Evolutionary conservation across 2,797 vertebrate species (phyloP).

Genomic region (Schizothorax lantsangensis): DNA sequence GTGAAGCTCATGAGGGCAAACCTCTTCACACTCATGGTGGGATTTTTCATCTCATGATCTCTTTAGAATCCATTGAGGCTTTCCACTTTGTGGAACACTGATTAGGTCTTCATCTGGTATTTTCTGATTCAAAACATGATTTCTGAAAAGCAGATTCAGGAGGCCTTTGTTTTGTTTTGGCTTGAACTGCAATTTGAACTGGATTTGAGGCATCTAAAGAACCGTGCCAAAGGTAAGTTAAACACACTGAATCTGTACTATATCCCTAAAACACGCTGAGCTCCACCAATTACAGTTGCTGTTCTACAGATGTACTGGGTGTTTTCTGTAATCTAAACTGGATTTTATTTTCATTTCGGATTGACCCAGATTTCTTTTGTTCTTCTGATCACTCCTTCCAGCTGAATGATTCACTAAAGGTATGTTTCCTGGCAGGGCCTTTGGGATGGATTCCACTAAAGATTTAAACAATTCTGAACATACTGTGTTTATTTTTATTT

Average conservation of each 20-base stretch:
- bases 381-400: constrained; percentile 64
- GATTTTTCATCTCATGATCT: constrained; percentile 64
- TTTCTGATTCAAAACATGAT: constrained; percentile 33
- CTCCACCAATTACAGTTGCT: constrained; percentile 72
- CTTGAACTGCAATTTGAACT: not conserved
- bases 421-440: constrained; percentile 61
- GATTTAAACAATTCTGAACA: constrained; percentile 24
- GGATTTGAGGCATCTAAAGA: constrained; percentile 30
- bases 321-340: constrained; percentile 72
- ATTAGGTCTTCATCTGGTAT: constrained; percentile 37
- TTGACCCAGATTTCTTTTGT: constrained; percentile 69
- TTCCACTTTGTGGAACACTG: constrained; percentile 14
- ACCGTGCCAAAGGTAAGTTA: constrained; percentile 51
- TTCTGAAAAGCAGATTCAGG: constrained; percentile 30
- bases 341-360: constrained; percentile 73
- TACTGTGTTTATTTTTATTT: not conserved
- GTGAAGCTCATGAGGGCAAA: constrained; percentile 54
- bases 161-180: constrained; percentile 29
- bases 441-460: constrained; percentile 60
- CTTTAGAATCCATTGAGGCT: constrained; percentile 47
- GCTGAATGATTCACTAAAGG: constrained; percentile 62
- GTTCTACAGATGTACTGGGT: constrained; percentile 71
- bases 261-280: constrained; percentile 67
- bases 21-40: constrained; percentile 61
- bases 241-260: constrained; percentile 55